These are phyloP conservation scores for Rhizomys pruinosus DNA, from an alignment of 2,113 vertebrate species.

Conservation along the genomic window DNA sequence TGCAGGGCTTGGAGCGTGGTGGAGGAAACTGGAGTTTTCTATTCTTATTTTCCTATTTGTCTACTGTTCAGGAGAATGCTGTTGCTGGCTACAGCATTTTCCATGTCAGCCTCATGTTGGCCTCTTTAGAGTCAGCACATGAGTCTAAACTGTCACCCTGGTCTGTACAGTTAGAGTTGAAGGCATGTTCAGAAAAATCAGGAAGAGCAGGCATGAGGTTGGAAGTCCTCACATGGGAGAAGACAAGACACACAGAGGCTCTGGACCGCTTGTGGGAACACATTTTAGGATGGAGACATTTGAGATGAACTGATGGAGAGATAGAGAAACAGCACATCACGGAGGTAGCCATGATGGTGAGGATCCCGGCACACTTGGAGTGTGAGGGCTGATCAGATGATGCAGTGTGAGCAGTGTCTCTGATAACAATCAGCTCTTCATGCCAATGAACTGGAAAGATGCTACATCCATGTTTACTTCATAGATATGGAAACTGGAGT, in stretches of 20 bases:
- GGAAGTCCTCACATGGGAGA: background rate
- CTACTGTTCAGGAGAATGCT: background rate
- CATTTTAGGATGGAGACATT: background rate
- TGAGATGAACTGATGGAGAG: background rate
- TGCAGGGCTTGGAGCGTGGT: background rate
- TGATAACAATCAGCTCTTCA: background rate
- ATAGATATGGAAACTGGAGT: background rate
- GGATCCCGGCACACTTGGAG: background rate
- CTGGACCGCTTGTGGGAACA: background rate
- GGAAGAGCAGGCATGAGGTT: background rate
- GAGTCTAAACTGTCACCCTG: background rate
- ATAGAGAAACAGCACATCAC: background rate
- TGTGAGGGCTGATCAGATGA: background rate
- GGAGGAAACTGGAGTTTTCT: background rate
- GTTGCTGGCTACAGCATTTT: background rate
- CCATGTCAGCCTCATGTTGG: background rate
- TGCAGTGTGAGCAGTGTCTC: background rate
- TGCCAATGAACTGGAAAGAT: background rate
- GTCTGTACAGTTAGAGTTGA: background rate
- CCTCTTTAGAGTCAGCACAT: background rate
- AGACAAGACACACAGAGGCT: background rate
- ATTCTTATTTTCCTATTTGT: background rate
- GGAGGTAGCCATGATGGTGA: rapidly evolving
- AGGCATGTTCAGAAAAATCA: background rate
- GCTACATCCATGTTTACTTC: background rate